Base-by-base conservation (phyloP, 37 sponge, comb jelly and placozoan genomes). In the Aplysina aerophoba region DNA sequence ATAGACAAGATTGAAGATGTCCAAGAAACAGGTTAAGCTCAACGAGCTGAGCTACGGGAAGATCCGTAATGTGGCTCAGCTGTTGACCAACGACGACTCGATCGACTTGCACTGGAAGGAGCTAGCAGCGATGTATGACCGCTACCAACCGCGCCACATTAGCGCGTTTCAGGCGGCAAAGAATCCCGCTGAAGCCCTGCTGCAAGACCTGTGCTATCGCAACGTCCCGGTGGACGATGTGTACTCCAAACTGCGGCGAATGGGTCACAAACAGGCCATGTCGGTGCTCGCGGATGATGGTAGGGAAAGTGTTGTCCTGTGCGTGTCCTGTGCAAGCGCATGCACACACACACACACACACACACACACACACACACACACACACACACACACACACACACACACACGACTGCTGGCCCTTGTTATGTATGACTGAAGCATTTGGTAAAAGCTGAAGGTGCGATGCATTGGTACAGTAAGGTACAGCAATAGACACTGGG, bases 221-320 rank as follows among this genome's bases (percentile, higher is more conserved):
- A 75, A 40, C 24, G 25, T 75, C 1, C 39, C 53, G 3, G 78
- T 75, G 37, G 78, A 75, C 15, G 78, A 75, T 16, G 25, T 40
- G 21, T 75, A 75, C 53, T 24, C 1, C 2, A 31, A 75, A 17
- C 39, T 75, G 4, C 3, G 22, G n/a, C 44, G 22, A 54, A 75
- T 75, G 78, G 78, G 78, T 2, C 78, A 75, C 25, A 5, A 21
- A 11, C 38, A 75, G 25, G 78, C 78, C 54, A 75, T 75, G 78
- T 5, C 1, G 5, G 24, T 75, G 6, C 8, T 75, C 4, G 4
- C 6, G 28, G 64, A 62, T 62, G 28, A 62, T 27, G 64, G 64
- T 62, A 11, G n/a, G n/a, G n/a, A n/a, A n/a, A n/a, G n/a, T n/a
- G n/a, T n/a, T n/a, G n/a, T n/a, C n/a, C n/a, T n/a, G n/a, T n/a